A percentile compares a stretch with the other conserved stretches of the same genome.
These are phyloP conservation scores for Suricata suricatta DNA, from an alignment of 2,113 vertebrate species.

Conservation along the genomic window DNA sequence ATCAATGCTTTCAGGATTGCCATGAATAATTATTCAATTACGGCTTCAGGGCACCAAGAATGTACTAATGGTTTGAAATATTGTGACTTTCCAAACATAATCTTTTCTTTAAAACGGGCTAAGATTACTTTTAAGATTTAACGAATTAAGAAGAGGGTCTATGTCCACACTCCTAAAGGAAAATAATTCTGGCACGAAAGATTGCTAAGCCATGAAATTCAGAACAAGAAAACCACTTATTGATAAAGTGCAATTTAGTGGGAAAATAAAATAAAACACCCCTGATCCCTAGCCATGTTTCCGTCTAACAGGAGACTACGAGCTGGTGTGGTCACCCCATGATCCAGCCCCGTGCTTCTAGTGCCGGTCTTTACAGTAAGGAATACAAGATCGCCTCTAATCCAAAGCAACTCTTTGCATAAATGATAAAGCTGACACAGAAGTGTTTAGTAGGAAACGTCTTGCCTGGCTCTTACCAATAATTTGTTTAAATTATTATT, in stretches of 20 bases:
- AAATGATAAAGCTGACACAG: neutral
- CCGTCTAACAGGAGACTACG: neutral
- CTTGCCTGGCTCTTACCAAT: neutral
- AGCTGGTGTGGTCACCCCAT: accelerated
- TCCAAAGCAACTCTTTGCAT: neutral
- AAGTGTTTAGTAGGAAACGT: neutral
- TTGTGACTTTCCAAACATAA: neutral
- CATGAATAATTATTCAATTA: neutral
- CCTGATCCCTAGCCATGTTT: neutral
- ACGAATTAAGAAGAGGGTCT: neutral
- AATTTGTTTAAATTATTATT: neutral
- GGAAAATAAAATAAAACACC: neutral
- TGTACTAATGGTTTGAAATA: neutral
- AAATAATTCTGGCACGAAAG: neutral
- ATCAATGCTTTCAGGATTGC: neutral
- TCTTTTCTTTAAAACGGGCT: neutral
- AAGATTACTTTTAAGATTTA: neutral
- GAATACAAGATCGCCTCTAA: too few species aligned
- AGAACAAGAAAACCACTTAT: neutral
- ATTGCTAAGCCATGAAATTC: neutral
- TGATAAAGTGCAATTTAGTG: neutral
- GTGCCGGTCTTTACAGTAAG: neutral
- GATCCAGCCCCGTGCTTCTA: accelerated
- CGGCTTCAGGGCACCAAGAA: neutral
- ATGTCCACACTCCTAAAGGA: neutral